Evolutionary conservation across 2,113 vertebrate genomes (phyloP).

Genomic region (Passer domesticus): DNA sequence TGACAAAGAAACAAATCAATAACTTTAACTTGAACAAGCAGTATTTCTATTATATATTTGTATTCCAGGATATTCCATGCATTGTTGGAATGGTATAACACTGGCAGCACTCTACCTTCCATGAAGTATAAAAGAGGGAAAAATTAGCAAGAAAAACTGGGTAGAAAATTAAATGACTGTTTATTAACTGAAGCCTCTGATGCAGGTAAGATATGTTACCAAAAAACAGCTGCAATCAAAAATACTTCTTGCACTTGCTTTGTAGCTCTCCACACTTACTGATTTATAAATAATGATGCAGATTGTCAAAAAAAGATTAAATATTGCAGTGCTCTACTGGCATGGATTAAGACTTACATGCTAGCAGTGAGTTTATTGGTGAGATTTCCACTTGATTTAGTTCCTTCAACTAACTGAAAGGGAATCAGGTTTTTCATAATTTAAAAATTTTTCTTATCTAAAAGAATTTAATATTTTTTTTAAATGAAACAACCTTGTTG

Average conservation of each 20-base stretch:
- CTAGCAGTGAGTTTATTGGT: not conserved
- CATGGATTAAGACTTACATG: not conserved
- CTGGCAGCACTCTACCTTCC: not conserved
- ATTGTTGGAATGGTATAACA: not conserved
- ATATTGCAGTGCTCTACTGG: not conserved
- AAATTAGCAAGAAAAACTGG: not conserved
- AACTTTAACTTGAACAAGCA: not conserved
- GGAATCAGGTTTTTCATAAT: not conserved
- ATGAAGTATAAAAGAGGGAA: not conserved
- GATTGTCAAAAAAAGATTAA: not conserved
- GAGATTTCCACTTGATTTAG: not conserved
- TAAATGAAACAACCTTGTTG: not conserved
- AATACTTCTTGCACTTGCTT: not conserved
- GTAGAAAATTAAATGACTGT: not conserved
- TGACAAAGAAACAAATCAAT: not conserved
- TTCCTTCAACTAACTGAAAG: not conserved
- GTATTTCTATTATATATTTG: not conserved
- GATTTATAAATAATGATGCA: slow-evolving; percentile 25
- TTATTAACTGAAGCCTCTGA: not conserved
- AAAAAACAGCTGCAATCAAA: not conserved
- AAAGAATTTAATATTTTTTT: not conserved
- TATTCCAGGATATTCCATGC: not conserved
- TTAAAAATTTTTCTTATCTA: not conserved
- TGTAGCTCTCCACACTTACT: not conserved
- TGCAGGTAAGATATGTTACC: not conserved